phyloP scores from a whole-genome alignment of 2,797 vertebrate species.

The Sebastes oblongus region DNA sequence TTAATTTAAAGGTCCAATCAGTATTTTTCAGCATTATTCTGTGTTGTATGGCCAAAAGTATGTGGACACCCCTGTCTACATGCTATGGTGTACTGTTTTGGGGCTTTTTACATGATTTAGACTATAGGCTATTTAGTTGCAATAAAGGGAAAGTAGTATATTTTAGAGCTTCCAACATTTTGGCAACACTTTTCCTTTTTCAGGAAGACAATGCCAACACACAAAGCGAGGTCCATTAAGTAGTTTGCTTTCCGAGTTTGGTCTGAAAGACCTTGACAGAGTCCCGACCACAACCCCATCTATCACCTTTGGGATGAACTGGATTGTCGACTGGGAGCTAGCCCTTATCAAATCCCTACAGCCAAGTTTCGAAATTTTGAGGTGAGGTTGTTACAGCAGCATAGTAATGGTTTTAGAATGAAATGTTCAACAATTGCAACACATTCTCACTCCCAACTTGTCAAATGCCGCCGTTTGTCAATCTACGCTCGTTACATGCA shows the following conservation, averaged over 20 bases:
- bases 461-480: no score
- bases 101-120: neutral
- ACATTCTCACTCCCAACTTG: no score
- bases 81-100: neutral
- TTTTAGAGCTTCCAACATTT: neutral
- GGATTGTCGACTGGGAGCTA: neutral
- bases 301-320: slow-evolving; percentile 23
- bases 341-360: neutral
- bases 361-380: neutral
- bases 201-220: neutral
- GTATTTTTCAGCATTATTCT: neutral
- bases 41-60: neutral
- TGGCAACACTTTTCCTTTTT: neutral
- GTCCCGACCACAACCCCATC: neutral
- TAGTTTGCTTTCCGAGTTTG: neutral
- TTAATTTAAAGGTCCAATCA: neutral
- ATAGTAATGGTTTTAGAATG: slow-evolving; percentile 3
- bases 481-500: no score
- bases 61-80: neutral
- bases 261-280: neutral
- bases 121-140: neutral
- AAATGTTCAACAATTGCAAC: neutral
- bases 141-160: neutral
- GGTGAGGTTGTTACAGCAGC: neutral
- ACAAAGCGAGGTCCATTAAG: neutral